phyloP scores from a whole-genome alignment of 1,140 invertebrate species.

The Vollenhovia emeryi region DNA sequence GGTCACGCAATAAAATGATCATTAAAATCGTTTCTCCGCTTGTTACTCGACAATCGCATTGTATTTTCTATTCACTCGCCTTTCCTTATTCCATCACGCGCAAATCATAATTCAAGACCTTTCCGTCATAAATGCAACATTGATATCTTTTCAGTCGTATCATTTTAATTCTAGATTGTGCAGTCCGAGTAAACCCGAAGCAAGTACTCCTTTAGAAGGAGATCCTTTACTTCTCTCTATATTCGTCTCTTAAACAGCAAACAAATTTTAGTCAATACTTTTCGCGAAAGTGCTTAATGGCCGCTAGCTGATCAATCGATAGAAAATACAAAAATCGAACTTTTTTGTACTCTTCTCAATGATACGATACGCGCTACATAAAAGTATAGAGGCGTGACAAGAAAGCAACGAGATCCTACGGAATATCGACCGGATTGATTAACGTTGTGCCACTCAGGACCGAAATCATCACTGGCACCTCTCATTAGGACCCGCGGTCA shows the following conservation, averaged over 20 bases:
- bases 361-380: not conserved
- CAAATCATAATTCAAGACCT: slow-evolving; percentile 26
- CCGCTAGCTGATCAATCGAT: not conserved
- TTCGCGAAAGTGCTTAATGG: not conserved
- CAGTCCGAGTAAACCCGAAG: not conserved
- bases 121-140: not conserved
- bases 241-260: not conserved
- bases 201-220: not conserved
- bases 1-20: slow-evolving; percentile 58
- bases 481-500: slow-evolving; percentile 4
- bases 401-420: not conserved
- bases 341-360: not conserved
- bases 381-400: not conserved
- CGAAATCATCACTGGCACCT: slow-evolving; percentile 28
- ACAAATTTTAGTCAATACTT: not conserved
- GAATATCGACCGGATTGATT: slow-evolving; percentile 21
- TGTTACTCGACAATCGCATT: slow-evolving; percentile 57
- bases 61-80: slow-evolving; percentile 62
- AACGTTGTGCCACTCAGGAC: slow-evolving; percentile 40
- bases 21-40: slow-evolving; percentile 67
- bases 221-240: not conserved
- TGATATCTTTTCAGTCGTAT: not conserved
- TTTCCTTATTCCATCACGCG: slow-evolving; percentile 32
- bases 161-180: not conserved
- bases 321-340: not conserved